A percentile compares a stretch with the other conserved stretches of the same genome.
These are phyloP conservation scores for Pheosia gnoma DNA, from an alignment of 2,888 invertebrate species.

Conservation along the genomic window DNA sequence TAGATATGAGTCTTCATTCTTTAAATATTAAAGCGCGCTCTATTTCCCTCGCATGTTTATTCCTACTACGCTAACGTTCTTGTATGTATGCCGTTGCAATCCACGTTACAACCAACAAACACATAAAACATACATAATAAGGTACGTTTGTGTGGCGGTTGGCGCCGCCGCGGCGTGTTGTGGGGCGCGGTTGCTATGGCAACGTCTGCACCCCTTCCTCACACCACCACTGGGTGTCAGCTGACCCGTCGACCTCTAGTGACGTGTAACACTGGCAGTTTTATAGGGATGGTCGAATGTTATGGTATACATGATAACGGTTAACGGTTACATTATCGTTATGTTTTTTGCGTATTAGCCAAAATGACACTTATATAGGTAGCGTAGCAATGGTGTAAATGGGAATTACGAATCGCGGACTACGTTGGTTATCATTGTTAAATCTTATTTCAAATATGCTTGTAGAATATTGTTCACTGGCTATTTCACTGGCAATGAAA, in stretches of 20 bases:
- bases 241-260: slow-evolving; percentile 79
- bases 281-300: slow-evolving; percentile 46
- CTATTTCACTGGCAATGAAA: too few species aligned
- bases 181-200: slow-evolving; percentile 75
- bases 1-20: slow-evolving; percentile 46
- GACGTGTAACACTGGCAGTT: slow-evolving; percentile 74
- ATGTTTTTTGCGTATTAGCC: neutral
- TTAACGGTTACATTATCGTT: neutral
- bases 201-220: slow-evolving; percentile 57
- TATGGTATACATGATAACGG: neutral
- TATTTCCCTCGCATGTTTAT: slow-evolving; percentile 60
- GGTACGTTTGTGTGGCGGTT: slow-evolving; percentile 57
- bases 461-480: too few species aligned
- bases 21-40: slow-evolving; percentile 71
- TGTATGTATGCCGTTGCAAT: slow-evolving; percentile 53
- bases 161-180: slow-evolving; percentile 82
- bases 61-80: slow-evolving; percentile 27
- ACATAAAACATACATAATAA: slow-evolving; percentile 70
- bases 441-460: too few species aligned
- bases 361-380: neutral
- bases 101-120: slow-evolving; percentile 65
- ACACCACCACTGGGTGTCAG: slow-evolving; percentile 55
- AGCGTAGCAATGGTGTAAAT: neutral
- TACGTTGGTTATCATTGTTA: too few species aligned
- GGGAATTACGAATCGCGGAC: too few species aligned